Conservation (phyloP, 2,888 invertebrate genomes). For the Boloria selene region DNA sequence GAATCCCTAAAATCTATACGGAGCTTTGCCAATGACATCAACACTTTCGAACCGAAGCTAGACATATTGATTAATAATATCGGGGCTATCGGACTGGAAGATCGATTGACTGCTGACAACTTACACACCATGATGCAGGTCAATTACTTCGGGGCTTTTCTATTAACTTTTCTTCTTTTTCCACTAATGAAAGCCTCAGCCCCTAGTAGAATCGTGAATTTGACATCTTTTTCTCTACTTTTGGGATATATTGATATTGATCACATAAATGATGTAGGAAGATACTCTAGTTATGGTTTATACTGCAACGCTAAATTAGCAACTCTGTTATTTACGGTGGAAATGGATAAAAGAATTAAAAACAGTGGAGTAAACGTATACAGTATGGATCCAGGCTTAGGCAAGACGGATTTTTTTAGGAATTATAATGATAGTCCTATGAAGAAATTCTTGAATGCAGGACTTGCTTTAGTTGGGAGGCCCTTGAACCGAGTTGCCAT, state of each 20-base stretch:
- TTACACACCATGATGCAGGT: slow-evolving; percentile 85
- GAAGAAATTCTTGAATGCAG: slow-evolving; percentile 49
- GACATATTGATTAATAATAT: slow-evolving; percentile 75
- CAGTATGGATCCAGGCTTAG: slow-evolving; percentile 92
- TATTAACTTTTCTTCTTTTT: slow-evolving; percentile 62
- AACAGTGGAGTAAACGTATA: slow-evolving; percentile 86
- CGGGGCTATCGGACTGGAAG: slow-evolving; percentile 66
- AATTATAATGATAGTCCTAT: slow-evolving; percentile 55
- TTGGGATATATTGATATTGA: slow-evolving; percentile 86
- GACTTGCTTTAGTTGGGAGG: slow-evolving; percentile 52
- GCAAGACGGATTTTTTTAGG: slow-evolving; percentile 89
- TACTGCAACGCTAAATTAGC: slow-evolving; percentile 80
- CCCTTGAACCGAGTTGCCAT: slow-evolving; percentile 55
- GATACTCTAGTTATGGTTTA: slow-evolving; percentile 79
- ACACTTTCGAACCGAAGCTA: slow-evolving; percentile 70
- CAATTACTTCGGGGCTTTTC: slow-evolving; percentile 64
- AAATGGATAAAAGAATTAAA: slow-evolving; percentile 65
- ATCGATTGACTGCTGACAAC: slow-evolving; percentile 81
- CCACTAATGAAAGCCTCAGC: slow-evolving; percentile 59
- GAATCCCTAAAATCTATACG: slow-evolving; percentile 78
- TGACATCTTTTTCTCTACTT: slow-evolving; percentile 83
- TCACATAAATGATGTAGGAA: slow-evolving; percentile 86
- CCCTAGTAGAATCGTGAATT: slow-evolving; percentile 62
- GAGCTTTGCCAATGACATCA: slow-evolving; percentile 81
- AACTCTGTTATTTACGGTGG: slow-evolving; percentile 69